A percentile compares a stretch with the other conserved stretches of the same genome.
Conservation (phyloP, 2,113 vertebrate species). For the Myodes glareolus region DNA sequence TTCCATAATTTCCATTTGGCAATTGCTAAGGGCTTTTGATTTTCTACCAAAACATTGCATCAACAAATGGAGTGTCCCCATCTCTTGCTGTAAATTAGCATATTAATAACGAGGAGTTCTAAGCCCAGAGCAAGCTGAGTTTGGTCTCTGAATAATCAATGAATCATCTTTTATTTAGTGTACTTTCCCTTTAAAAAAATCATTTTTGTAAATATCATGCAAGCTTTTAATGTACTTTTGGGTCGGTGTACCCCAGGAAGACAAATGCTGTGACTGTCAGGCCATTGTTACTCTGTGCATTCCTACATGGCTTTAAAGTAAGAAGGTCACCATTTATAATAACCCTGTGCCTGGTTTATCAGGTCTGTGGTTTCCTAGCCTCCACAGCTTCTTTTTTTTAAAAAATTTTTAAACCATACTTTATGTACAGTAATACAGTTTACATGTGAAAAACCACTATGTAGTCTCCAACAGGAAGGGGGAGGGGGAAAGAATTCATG, state of each 20-base stretch:
- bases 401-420: neutral
- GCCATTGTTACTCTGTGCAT: neutral
- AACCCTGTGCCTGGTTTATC: neutral
- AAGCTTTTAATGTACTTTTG: neutral
- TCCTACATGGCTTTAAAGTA: neutral
- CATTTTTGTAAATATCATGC: neutral
- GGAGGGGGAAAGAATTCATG: neutral
- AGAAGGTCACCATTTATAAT: neutral
- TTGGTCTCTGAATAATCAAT: neutral
- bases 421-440: neutral
- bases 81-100: constrained; percentile 8
- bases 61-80: neutral
- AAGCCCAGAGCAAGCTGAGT: neutral
- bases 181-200: neutral
- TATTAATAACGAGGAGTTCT: constrained; percentile 13
- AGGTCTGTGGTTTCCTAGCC: neutral
- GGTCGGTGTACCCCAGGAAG: neutral
- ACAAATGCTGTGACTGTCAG: neutral
- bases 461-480: neutral
- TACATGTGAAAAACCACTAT: neutral
- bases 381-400: neutral
- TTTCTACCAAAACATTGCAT: neutral
- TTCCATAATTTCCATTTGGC: neutral
- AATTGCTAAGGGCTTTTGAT: neutral
- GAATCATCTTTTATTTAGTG: constrained; percentile 34